Base-by-base conservation (phyloP, 2,888 invertebrate genomes). In the Chalcis sispes region DNA sequence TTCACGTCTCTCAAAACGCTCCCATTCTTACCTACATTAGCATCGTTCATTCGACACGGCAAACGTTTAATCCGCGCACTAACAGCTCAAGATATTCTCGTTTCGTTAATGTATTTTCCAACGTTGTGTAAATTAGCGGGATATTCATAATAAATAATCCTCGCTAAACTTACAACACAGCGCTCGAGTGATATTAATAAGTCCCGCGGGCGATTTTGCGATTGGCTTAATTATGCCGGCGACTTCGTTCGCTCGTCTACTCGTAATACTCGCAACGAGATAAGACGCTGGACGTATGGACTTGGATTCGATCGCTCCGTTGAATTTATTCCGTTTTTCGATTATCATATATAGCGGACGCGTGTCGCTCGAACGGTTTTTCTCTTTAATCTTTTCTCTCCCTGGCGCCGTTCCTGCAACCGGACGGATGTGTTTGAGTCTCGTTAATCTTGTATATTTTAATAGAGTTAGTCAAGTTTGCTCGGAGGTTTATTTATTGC, bases 51-150 rank as follows among this genome's bases (percentile, higher is more conserved):
- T n/a, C n/a, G n/a, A n/a, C n/a, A n/a, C 65, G 52, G 23, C 50
- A 36, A 8, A 7, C 50, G 1, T 23, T n/a, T n/a, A n/a, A n/a
- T n/a, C n/a, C 42, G 8, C 27, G 46, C 15, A 13, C 15, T n/a
- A n/a, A n/a, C n/a, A n/a, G n/a, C n/a, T n/a, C n/a, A n/a, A 10
- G 4, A 2, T 15, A 20, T 59, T n/a, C 25, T 25, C 61, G 15
- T 27, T 48, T 56, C 18, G 32, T 32, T 18, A 2, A 13, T 32
- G 18, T 25, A 32, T 5, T n/a, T 20, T 3, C 20, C 50, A 8
- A 23, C 32, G 2, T 23, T 50, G 50, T 50, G n/a, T 52, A 23
- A 65, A 65, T 65, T 65, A 65, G 65, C 65, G 32, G 52, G 1
- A 20, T 65, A 50, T 50, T 65, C 65, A 5, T 50, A 23, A 32